phyloP scores from a whole-genome alignment of 1,140 invertebrate species.

The Trinorchestia longiramus region DNA sequence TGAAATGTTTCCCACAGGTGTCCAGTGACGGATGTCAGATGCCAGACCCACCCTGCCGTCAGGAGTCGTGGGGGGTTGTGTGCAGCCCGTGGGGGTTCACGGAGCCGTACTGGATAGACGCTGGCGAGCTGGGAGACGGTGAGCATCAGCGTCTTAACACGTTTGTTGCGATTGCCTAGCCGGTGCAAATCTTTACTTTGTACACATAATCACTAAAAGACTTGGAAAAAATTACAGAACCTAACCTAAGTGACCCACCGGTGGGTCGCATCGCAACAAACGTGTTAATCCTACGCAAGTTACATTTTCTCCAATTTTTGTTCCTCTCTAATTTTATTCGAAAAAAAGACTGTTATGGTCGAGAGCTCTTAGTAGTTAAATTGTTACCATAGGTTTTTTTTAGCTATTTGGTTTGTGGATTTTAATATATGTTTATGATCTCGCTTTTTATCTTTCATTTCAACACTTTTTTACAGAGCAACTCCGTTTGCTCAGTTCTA shows the following conservation, averaged over 20 bases:
- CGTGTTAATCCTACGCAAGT: neutral
- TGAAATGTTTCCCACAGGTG: constrained; percentile 23
- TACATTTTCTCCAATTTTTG: neutral
- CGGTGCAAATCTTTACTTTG: no score
- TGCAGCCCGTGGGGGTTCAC: constrained; percentile 63
- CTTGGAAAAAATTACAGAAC: no score
- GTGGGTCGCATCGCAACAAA: no score
- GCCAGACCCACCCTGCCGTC: constrained; percentile 54
- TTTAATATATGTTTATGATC: neutral
- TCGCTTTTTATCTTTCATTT: neutral
- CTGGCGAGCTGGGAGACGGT: constrained; percentile 51
- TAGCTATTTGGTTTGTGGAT: neutral
- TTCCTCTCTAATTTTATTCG: no score
- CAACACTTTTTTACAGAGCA: neutral
- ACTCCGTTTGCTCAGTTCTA: neutral
- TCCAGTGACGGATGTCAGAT: constrained; percentile 60
- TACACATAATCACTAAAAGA: no score
- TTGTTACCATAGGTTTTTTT: neutral
- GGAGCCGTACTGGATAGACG: constrained; percentile 59
- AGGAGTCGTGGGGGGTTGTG: constrained; percentile 44
- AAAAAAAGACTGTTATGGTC: neutral
- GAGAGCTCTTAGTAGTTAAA: neutral
- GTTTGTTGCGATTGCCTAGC: no score
- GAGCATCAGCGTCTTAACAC: neutral
- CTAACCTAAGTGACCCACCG: no score